Conservation (phyloP, 2,113 vertebrate species). For the Osmerus mordax region DNA sequence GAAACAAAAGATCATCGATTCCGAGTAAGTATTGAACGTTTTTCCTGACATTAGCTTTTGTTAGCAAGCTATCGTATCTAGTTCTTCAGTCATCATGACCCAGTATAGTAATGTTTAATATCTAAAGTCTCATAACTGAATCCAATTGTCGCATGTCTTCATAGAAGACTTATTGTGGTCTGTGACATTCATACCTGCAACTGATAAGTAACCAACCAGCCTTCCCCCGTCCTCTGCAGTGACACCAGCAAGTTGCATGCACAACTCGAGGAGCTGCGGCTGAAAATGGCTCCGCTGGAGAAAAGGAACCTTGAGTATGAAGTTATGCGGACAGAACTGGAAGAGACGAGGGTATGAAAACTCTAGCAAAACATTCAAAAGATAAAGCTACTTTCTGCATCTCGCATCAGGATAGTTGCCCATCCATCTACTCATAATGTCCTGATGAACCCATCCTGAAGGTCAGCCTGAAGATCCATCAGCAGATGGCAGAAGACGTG, state of each 20-base stretch:
- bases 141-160: neutral
- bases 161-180: too few relatives aligned
- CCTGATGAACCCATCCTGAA: conserved; percentile 44
- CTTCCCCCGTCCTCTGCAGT: conserved; percentile 61
- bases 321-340: conserved; percentile 78
- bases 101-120: neutral
- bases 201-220: too few relatives aligned
- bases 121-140: neutral
- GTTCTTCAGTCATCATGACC: neutral
- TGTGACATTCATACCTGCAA: too few relatives aligned
- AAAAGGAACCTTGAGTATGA: conserved; percentile 80
- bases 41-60: neutral
- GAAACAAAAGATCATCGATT: conserved; percentile 89
- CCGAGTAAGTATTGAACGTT: conserved; percentile 79
- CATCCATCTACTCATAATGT: neutral
- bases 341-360: conserved; percentile 82
- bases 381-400: neutral
- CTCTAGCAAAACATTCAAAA: too few relatives aligned
- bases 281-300: conserved; percentile 80
- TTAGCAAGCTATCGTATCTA: neutral
- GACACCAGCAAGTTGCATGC: conserved; percentile 81
- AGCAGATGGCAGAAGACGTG: conserved; percentile 75
- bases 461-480: conserved; percentile 79
- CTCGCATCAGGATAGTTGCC: too few relatives aligned
- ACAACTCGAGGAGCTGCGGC: conserved; percentile 86